Conservation (phyloP, 1,140 invertebrate genomes). For the Leptopilina boulardi region DNA sequence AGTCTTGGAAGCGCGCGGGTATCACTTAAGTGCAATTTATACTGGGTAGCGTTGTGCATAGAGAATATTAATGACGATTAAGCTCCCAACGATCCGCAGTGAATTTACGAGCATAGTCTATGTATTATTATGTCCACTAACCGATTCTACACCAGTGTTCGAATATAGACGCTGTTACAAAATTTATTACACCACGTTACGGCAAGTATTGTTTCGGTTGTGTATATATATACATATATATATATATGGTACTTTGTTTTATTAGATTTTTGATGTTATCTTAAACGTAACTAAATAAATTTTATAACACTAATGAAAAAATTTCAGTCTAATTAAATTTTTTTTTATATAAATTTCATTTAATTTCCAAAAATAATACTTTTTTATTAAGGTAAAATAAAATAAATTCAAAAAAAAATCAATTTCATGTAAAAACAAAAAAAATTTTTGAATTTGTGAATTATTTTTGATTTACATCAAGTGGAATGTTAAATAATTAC, state of each 20-base stretch:
- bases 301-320: no score
- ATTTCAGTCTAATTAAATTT: no score
- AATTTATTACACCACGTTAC: constrained; percentile 61
- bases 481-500: background rate
- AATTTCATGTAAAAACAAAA: no score
- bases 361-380: no score
- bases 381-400: no score
- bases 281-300: background rate
- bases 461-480: no score
- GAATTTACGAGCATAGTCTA: constrained; percentile 65
- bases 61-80: constrained; percentile 64
- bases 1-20: background rate
- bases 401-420: no score
- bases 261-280: constrained; percentile 48
- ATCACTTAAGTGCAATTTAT: constrained; percentile 4
- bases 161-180: constrained; percentile 57
- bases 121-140: constrained; percentile 66
- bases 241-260: constrained; percentile 51
- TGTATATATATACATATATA: no score
- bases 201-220: constrained; percentile 53
- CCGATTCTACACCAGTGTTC: constrained; percentile 58
- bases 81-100: constrained; percentile 49
- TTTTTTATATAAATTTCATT: no score
- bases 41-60: constrained; percentile 43
- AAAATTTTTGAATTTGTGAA: no score